Percentiles rank a stretch among this genome's conserved stretches.
These are phyloP conservation scores for Hozukius guyotensis DNA, from an alignment of 2,797 vertebrate species.

Conservation along the genomic window DNA sequence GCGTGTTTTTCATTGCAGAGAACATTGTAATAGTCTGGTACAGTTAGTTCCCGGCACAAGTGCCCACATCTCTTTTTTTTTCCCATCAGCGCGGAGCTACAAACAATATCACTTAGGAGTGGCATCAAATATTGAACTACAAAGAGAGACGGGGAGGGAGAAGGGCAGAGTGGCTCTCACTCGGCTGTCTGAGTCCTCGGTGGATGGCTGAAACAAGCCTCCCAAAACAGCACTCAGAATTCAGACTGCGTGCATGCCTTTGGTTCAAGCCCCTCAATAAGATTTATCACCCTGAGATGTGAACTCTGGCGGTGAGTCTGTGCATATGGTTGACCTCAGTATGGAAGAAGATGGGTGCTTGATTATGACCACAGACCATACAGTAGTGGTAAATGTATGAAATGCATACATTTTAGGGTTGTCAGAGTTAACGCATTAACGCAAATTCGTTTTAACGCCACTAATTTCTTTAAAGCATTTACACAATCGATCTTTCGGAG, in stretches of 20 bases:
- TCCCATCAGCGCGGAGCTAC: conserved; percentile 54
- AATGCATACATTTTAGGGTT: background rate
- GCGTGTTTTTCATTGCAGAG: conserved; percentile 6
- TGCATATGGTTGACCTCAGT: background rate
- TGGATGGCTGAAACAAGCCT: conserved; percentile 31
- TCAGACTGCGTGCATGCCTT: conserved; percentile 30
- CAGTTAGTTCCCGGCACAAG: conserved; percentile 35
- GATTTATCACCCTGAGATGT: conserved; percentile 13
- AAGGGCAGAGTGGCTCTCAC: conserved; percentile 40
- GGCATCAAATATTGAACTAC: conserved; percentile 75
- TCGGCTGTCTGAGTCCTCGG: conserved; percentile 32
- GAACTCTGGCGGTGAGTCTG: conserved; percentile 4
- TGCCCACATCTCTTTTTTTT: conserved; percentile 53
- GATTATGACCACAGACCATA: background rate
- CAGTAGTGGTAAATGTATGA: background rate
- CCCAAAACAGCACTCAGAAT: conserved; percentile 44
- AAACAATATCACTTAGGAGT: conserved; percentile 72
- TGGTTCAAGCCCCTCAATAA: conserved; percentile 18
- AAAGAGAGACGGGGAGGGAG: conserved; percentile 40
- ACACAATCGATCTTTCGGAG: no score
- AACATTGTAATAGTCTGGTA: conserved; percentile 31
- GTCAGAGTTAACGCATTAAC: no score
- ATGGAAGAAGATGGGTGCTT: background rate
- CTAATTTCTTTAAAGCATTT: no score
- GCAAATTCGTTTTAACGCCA: no score